These are phyloP conservation scores for Pelmatolapia mariae DNA, from an alignment of 2,113 vertebrate species.

Conservation along the genomic window DNA sequence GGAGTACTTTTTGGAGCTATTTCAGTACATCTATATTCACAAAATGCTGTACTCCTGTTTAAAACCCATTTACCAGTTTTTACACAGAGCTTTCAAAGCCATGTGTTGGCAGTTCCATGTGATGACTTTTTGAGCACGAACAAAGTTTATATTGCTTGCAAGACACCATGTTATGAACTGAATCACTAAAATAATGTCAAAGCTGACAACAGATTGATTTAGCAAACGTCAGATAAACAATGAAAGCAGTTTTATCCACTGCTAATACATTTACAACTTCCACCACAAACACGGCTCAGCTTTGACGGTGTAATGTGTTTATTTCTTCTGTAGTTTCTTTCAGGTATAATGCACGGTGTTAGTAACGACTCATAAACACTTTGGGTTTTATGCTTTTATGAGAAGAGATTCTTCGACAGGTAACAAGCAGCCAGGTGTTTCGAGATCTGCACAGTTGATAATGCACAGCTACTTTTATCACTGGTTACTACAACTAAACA, in stretches of 20 bases:
- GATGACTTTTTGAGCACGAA: rapidly evolving
- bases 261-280: not conserved
- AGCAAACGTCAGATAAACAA: not conserved
- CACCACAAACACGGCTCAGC: not conserved
- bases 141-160: not conserved
- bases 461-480: not conserved
- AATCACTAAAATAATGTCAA: not conserved
- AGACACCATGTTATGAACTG: not conserved
- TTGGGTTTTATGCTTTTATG: not conserved
- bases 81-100: not conserved
- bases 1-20: not conserved
- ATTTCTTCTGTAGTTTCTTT: not conserved
- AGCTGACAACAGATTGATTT: not conserved
- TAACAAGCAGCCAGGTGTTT: not conserved
- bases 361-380: not conserved
- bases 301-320: not conserved
- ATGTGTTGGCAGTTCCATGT: not conserved
- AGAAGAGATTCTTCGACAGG: not conserved
- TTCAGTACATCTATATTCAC: not conserved
- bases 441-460: not conserved
- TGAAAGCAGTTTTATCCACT: not conserved
- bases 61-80: not conserved
- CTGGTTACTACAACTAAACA: not conserved
- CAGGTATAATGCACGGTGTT: not conserved
- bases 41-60: not conserved